Base-by-base conservation (phyloP, 2,888 invertebrate genomes). In the Thereva unica region DNA sequence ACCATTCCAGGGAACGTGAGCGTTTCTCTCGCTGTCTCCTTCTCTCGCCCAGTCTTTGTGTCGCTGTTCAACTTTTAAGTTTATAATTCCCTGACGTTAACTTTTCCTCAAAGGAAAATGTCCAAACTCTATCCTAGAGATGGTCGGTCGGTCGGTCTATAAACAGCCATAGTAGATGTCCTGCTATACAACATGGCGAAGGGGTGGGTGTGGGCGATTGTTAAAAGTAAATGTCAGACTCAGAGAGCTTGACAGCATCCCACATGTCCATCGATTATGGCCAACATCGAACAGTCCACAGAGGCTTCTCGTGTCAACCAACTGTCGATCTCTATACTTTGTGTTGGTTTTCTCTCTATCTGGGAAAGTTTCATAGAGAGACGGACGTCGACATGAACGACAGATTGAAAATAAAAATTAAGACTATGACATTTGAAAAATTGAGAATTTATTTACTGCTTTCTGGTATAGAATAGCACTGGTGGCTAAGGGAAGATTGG, bases 231-330 rank as follows among this genome's bases (percentile, higher is more conserved):
- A n/a, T 23, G 44, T 41, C 50, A 53, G 8, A 40, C 40, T 49
- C 50, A 61, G 41, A 61, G 50, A n/a, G 38, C 50, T 47, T 61
- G 61, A 61, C 61, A 61, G 61, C 50, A 61, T 50, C 61, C 23
- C 50, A 61, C 61, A 61, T 61, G 61, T 61, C 61, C 61, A 61
- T 59, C 59, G 59, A 59, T 61, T 61, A 61, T 61, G 50, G 61
- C 42, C 61, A 61, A 61, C 23, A 23, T 23, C 23, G 23, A 23
- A 23, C 38, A 50, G 40, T 61, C 61, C 41, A 50, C 9, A 49
- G 61, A 61, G 61, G 61, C 61, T 35, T 61, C 61, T 56, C 42
- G 41, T 37, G 49, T 34, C 50, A 38, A 34, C 61, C 61, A 61
- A 50, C 61, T 61, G 61, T 61, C 61, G 61, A 61, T 61, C 61